Conservation (phyloP, 2,888 invertebrate genomes). For the Polylopha cassiicola region DNA sequence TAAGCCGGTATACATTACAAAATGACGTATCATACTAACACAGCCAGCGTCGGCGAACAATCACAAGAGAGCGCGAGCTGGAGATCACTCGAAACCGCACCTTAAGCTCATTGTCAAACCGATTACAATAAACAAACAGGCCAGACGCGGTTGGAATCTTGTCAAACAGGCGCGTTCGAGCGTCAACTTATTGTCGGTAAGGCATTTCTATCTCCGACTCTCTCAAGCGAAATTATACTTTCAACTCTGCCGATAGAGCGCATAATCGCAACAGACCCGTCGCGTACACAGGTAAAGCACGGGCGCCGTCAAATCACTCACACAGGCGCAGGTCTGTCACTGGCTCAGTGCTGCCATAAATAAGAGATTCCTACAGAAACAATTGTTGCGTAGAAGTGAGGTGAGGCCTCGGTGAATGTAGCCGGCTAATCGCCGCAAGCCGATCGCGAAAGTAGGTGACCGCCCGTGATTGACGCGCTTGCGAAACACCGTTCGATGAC, state of each 20-base stretch:
- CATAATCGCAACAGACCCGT: conserved; percentile 28
- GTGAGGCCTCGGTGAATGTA: conserved; percentile 73
- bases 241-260: conserved; percentile 32
- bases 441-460: conserved; percentile 78
- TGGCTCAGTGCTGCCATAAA: conserved; percentile 64
- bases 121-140: conserved; percentile 78
- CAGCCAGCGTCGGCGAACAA: conserved; percentile 69
- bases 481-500: conserved; percentile 75
- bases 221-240: conserved; percentile 35
- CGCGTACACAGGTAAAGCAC: conserved; percentile 69
- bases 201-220: conserved; percentile 59
- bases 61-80: conserved; percentile 59
- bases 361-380: conserved; percentile 78
- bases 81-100: conserved; percentile 77
- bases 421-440: conserved; percentile 69
- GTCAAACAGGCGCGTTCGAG: conserved; percentile 77
- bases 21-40: conserved; percentile 74
- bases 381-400: conserved; percentile 77
- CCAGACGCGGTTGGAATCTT: conserved; percentile 78
- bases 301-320: conserved; percentile 63
- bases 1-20: conserved; percentile 64
- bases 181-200: conserved; percentile 77
- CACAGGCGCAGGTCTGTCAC: conserved; percentile 44
- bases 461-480: conserved; percentile 74
- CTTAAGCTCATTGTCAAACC: conserved; percentile 78